Percentiles rank a stretch among this genome's conserved stretches.
phyloP scores from a whole-genome alignment of 2,113 vertebrate species.

The Ibidorhyncha struthersii region DNA sequence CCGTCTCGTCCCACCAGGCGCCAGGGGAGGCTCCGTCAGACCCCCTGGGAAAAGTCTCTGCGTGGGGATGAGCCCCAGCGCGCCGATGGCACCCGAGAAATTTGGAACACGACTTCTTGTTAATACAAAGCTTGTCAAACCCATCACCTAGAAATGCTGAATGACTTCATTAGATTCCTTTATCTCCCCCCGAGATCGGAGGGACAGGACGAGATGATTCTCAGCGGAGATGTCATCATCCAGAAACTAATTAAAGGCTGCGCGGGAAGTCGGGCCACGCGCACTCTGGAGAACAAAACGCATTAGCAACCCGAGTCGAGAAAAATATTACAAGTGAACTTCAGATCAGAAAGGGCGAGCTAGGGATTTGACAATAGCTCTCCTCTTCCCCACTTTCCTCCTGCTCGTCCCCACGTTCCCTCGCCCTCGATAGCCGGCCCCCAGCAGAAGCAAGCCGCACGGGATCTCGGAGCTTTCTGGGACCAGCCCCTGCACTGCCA shows the following conservation, averaged over 20 bases:
- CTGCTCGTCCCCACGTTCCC: not conserved
- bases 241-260: slow-evolving; percentile 84
- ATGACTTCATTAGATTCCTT: slow-evolving; percentile 83
- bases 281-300: slow-evolving; percentile 75
- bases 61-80: not conserved
- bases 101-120: slow-evolving; percentile 60
- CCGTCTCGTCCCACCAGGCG: not conserved
- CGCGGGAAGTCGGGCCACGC: slow-evolving; percentile 68
- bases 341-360: slow-evolving; percentile 71
- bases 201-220: slow-evolving; percentile 70
- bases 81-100: slow-evolving; percentile 6
- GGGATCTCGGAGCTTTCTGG: not conserved
- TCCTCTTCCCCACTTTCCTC: not conserved
- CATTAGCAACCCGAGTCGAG: slow-evolving; percentile 68
- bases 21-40: not conserved
- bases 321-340: slow-evolving; percentile 77
- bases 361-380: slow-evolving; percentile 64
- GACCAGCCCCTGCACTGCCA: not conserved
- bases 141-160: slow-evolving; percentile 74
- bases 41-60: slow-evolving; percentile 30
- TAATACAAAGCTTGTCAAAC: slow-evolving; percentile 81
- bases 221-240: slow-evolving; percentile 77
- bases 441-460: not conserved
- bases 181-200: slow-evolving; percentile 73
- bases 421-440: accelerated